Percentiles rank a stretch among this genome's conserved stretches.
These are phyloP conservation scores for Zoanthus gigantus DNA, from an alignment of 92 coral and sea anemone species.

Conservation along the genomic window DNA sequence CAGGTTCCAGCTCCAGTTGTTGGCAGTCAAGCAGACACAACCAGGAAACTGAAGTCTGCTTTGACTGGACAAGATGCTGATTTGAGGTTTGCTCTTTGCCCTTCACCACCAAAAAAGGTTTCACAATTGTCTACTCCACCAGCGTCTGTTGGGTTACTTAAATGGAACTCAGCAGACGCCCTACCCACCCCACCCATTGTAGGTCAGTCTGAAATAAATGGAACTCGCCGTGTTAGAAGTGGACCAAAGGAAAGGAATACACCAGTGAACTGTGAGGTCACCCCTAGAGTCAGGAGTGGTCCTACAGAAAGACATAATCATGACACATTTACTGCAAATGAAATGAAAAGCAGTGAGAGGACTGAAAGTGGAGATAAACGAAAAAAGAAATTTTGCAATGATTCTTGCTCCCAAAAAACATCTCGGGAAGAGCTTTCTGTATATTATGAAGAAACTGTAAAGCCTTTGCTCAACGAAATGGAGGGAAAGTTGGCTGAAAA, in stretches of 20 bases:
- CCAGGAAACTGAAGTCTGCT: constrained; percentile 54
- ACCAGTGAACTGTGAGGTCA: constrained; percentile 56
- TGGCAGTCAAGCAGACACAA: constrained; percentile 49
- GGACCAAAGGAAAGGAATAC: constrained; percentile 89
- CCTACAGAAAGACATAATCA: constrained; percentile 50
- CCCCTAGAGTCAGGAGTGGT: constrained; percentile 66
- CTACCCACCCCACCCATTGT: constrained; percentile 75
- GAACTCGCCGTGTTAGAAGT: constrained; percentile 85
- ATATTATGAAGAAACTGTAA: constrained; percentile 85
- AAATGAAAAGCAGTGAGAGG: constrained; percentile 62
- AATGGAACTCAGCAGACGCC: constrained; percentile 77
- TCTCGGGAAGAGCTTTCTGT: constrained; percentile 75
- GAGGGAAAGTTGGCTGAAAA: constrained; percentile 76
- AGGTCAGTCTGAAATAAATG: constrained; percentile 53
- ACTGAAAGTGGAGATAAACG: constrained; percentile 74
- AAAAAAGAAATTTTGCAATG: constrained; percentile 60
- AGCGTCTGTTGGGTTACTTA: constrained; percentile 24
- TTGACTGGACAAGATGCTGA: constrained; percentile 60
- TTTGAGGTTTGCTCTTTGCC: constrained; percentile 50
- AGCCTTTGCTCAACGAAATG: constrained; percentile 88
- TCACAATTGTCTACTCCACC: constrained; percentile 70
- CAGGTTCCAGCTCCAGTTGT: constrained; percentile 2
- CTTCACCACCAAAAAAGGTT: constrained; percentile 77
- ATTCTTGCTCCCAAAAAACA: constrained; percentile 59
- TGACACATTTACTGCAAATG: constrained; percentile 41